phyloP scores from a whole-genome alignment of 2,888 invertebrate genomes.

The Caenorhabditis angaria region DNA sequence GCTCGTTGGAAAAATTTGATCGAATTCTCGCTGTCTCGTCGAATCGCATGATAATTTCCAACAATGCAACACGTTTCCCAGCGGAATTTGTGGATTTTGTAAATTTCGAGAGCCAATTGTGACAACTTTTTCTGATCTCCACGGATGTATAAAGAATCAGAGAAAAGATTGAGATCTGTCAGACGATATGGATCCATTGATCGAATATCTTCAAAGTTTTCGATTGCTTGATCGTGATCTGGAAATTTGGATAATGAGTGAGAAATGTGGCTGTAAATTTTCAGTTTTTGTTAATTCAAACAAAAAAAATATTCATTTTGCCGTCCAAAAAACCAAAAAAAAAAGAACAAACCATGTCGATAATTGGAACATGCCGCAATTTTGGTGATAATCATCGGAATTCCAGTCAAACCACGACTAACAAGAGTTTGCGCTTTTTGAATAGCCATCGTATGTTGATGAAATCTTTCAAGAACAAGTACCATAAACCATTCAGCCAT shows the following conservation, averaged over 20 bases:
- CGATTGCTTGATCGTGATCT: conserved; percentile 64
- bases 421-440: conserved; percentile 83
- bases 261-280: no score
- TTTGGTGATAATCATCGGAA: conserved; percentile 88
- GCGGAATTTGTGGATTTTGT: conserved; percentile 92
- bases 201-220: conserved; percentile 82
- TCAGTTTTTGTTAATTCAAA: no score
- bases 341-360: conserved; percentile 28
- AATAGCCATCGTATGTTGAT: conserved; percentile 76
- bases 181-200: conserved; percentile 86
- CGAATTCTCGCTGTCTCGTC: conserved; percentile 96
- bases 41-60: conserved; percentile 89
- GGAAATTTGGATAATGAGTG: no score
- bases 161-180: conserved; percentile 95
- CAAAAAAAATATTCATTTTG: not conserved
- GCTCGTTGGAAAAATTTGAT: conserved; percentile 95
- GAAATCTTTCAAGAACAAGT: conserved; percentile 42
- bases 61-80: conserved; percentile 98
- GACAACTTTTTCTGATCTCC: conserved; percentile 82
- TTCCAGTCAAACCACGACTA: conserved; percentile 83
- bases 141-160: conserved; percentile 90
- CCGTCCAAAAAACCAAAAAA: not conserved
- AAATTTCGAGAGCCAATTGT: conserved; percentile 89
- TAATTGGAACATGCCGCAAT: conserved; percentile 79
- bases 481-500: conserved; percentile 51